Evolutionary conservation across 2,888 invertebrate species (phyloP).

Genomic region (Drosophila paranaensis): DNA sequence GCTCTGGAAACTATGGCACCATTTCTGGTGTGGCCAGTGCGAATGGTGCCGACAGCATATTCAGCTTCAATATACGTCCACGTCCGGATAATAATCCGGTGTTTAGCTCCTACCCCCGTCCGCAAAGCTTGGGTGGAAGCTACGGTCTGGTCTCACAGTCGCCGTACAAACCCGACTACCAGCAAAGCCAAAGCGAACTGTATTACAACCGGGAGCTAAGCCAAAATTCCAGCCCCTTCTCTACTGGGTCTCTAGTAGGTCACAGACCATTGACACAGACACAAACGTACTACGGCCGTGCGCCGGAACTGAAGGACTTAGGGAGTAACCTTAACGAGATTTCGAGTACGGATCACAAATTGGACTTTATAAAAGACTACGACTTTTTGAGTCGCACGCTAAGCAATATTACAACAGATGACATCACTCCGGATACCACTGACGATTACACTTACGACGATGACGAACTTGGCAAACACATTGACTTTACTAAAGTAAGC

Average conservation of each 20-base stretch:
- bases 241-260: constrained; percentile 34
- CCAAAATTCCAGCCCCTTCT: constrained; percentile 68
- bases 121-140: constrained; percentile 45
- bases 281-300: constrained; percentile 54
- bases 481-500: constrained; percentile 52
- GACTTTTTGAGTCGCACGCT: constrained; percentile 67
- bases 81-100: constrained; percentile 66
- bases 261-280: constrained; percentile 46
- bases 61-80: constrained; percentile 83
- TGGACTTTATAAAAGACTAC: constrained; percentile 68
- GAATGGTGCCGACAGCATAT: constrained; percentile 82
- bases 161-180: constrained; percentile 57
- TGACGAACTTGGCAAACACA: constrained; percentile 55
- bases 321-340: constrained; percentile 26
- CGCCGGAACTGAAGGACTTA: constrained; percentile 59
- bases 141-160: constrained; percentile 60
- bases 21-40: constrained; percentile 80
- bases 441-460: constrained; percentile 65
- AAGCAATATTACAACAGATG: constrained; percentile 49
- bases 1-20: constrained; percentile 77
- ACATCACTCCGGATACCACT: constrained; percentile 27
- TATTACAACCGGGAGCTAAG: constrained; percentile 70
- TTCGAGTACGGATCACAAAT: constrained; percentile 54
- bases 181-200: constrained; percentile 55
- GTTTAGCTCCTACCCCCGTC: constrained; percentile 50